Conservation (phyloP, 2,113 vertebrate species). For the Nerophis ophidion region DNA sequence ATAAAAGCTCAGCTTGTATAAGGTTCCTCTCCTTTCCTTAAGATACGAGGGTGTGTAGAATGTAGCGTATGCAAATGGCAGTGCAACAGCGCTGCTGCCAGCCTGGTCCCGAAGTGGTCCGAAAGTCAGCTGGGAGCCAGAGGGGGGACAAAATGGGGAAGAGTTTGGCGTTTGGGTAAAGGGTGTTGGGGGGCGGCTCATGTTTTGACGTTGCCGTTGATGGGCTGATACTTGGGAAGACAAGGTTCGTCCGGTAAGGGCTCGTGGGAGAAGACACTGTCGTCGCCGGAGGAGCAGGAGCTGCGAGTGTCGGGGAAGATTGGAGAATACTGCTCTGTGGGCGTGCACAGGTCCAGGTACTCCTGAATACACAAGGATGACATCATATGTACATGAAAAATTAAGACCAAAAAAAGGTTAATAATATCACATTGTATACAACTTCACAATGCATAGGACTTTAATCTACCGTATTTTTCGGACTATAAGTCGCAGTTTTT, state of each 20-base stretch:
- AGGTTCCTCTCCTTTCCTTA: slow-evolving; percentile 54
- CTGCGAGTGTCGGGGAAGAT: slow-evolving; percentile 94
- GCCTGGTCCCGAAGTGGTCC: slow-evolving; percentile 44
- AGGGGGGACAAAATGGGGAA: slow-evolving; percentile 17
- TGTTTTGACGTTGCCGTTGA: slow-evolving; percentile 88
- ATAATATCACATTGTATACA: no score
- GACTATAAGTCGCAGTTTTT: no score
- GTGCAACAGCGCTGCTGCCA: slow-evolving; percentile 60
- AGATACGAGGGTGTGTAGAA: slow-evolving; percentile 49
- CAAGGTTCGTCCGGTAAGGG: slow-evolving; percentile 93
- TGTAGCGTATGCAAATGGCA: slow-evolving; percentile 47
- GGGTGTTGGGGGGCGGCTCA: slow-evolving; percentile 65
- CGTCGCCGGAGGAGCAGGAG: slow-evolving; percentile 96
- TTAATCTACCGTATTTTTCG: no score
- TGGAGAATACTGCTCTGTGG: slow-evolving; percentile 95
- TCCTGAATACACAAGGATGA: slow-evolving; percentile 71
- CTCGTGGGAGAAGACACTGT: slow-evolving; percentile 96
- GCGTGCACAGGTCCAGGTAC: slow-evolving; percentile 93
- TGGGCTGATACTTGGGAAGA: slow-evolving; percentile 91
- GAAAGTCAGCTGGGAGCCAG: slow-evolving; percentile 59
- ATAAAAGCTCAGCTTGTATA: slow-evolving; percentile 37
- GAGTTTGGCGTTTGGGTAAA: slow-evolving; percentile 43
- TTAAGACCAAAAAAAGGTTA: background rate
- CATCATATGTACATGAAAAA: slow-evolving; percentile 17
- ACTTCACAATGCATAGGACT: no score